Evolutionary conservation across 1,140 invertebrate species (phyloP).

Genomic region (Drosophila trapezifrons): DNA sequence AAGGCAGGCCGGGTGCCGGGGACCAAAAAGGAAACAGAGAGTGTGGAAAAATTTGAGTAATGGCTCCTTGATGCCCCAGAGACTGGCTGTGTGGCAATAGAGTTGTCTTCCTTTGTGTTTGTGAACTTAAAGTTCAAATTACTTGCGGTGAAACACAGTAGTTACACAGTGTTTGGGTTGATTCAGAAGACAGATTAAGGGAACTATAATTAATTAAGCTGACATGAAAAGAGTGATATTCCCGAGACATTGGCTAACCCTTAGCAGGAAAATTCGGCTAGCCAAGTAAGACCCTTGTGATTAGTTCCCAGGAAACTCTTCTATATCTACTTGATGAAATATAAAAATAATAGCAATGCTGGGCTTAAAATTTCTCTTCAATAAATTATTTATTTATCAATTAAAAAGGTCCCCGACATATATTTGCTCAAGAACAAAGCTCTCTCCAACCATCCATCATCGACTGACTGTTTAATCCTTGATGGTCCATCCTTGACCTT

Average conservation of each 20-base stretch:
- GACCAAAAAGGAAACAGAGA: slow-evolving; percentile 24
- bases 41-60: slow-evolving; percentile 36
- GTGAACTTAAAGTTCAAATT: slow-evolving; percentile 26
- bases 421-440: neutral
- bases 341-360: too few species aligned
- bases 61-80: slow-evolving; percentile 36
- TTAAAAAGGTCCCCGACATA: neutral
- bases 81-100: slow-evolving; percentile 28
- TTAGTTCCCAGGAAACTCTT: too few species aligned
- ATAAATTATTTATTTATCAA: neutral
- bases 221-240: neutral
- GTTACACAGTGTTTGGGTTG: neutral
- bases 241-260: too few species aligned
- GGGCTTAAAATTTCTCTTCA: neutral
- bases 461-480: slow-evolving; percentile 7
- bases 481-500: slow-evolving; percentile 56
- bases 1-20: slow-evolving; percentile 10
- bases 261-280: neutral
- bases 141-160: slow-evolving; percentile 24
- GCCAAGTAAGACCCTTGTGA: too few species aligned
- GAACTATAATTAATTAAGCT: neutral
- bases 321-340: too few species aligned
- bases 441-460: slow-evolving; percentile 10
- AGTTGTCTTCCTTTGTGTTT: slow-evolving; percentile 21
- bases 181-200: neutral